A percentile compares a stretch with the other conserved stretches of the same genome.
Conservation (phyloP, 2,113 vertebrate genomes). For the Anoura caudifer region DNA sequence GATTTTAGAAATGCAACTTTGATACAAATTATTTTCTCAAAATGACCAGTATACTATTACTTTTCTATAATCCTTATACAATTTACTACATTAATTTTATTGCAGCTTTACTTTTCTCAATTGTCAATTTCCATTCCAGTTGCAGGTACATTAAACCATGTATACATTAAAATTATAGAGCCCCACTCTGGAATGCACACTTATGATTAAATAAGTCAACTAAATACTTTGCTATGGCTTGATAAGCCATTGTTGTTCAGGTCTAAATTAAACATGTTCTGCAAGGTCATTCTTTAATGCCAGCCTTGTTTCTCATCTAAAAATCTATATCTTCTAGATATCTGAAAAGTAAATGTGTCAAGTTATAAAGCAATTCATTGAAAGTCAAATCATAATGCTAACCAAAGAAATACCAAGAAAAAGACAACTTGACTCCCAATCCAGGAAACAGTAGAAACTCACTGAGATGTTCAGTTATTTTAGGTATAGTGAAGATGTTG, state of each 20-base stretch:
- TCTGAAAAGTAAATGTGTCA: background rate
- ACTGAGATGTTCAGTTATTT: background rate
- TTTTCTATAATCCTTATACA: background rate
- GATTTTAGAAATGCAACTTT: background rate
- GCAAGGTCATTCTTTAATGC: background rate
- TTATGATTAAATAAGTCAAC: slow-evolving; percentile 17
- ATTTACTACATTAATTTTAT: background rate
- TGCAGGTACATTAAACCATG: background rate
- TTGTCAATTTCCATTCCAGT: background rate
- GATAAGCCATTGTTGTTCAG: background rate
- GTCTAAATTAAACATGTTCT: background rate
- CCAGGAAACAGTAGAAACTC: background rate
- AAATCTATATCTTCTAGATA: background rate
- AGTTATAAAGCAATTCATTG: background rate
- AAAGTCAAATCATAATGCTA: background rate
- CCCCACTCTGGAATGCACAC: background rate
- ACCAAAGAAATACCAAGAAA: background rate
- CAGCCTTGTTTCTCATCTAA: background rate
- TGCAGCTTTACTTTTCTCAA: background rate
- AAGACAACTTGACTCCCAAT: background rate
- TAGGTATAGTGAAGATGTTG: background rate
- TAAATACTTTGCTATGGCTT: background rate
- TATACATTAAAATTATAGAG: background rate
- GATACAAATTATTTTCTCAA: background rate
- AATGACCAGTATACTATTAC: background rate